Base-by-base conservation (phyloP, 2,113 vertebrate genomes). In the Pogona vitticeps region DNA sequence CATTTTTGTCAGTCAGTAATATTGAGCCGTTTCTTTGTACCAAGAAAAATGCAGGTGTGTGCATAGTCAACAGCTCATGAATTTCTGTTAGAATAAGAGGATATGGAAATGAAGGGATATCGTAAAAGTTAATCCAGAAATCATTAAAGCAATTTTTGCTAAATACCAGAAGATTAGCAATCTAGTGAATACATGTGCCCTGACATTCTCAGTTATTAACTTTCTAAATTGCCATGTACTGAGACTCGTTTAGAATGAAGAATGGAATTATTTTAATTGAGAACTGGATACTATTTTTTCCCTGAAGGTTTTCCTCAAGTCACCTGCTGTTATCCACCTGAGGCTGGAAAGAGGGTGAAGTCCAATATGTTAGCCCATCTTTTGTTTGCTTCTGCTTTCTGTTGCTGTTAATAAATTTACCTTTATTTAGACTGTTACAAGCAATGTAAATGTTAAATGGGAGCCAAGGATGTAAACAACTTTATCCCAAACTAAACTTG, bases 91-190 rank as follows among this genome's bases (percentile, higher is more conserved):
- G 73, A 83, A 23, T 46, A 86, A 73, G 20, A 88, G 15, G 20
- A 86, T 23, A 1, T 67, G 38, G 52, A 83, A 86, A 80, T 52
- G 68, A 77, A 78, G 17, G 67, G 68, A 58, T 28, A 77, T 23
- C 28, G 67, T 73, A 83, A 71, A 81, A 46, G 0, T 14, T 72
- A 36, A 33, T 76, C 71, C 78, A 42, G 42, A 81, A 85, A 42
- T 88, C 76, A 70, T 88, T 85, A 81, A 85, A 88, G 70, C 61
- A 76, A 80, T 88, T 88, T 82, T 75, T 88, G 28, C 82, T 85
- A 88, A 88, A 85, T 80, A 85, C 76, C 77, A 85, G 46, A 80
- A 81, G 61, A 81, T 85, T 88, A 88, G 83, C 72, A 81, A 81
- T 81, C 42, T 76, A 85, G 83, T 80, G 36, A 67, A 80, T 80